Evolutionary conservation across 2,888 invertebrate species (phyloP), one percentile per base, ranked within the genome.

Genomic region (Synanthedon formicaeformis): DNA sequence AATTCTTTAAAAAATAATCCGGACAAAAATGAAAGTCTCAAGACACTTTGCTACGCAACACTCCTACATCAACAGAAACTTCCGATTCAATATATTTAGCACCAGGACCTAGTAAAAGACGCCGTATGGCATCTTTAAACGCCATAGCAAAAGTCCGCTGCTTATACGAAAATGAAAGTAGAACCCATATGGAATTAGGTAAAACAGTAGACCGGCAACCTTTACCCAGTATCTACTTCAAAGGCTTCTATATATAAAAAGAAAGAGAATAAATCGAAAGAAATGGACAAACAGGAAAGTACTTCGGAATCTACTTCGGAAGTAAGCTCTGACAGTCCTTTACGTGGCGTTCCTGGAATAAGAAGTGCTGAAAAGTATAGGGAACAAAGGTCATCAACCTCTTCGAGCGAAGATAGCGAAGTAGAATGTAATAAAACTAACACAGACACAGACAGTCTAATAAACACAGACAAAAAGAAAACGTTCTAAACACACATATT

Each of bases 131-230:
- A 41, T 96, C 96, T 2, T 78, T 96, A 40, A 96, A 96, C 72
- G 96, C 96, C 1, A 77, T 94, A 62, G 96, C 96, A 27, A 96
- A 96, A 86, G 96, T 96, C 2, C 96, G 96, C 73, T 96, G 96
- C 69, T 88, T 96, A 23, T 96, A 96, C 69, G 96, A 96, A 78
- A 96, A 96, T 71, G 96, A 96, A 81, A 92, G 93, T 52, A 88
- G 93, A 51, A 92, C 92, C 1, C 93, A 92, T 56, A 90, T 93
- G 68, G 90, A 91, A 65, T 64, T 91, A 57, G 91, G 91, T 0
- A 86, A 78, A 71, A 88, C 87, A 18, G 16, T 16, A 16, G 84
- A 86, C 48, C 71, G 84, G 56, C 88, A 86, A 16, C 16, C 16
- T 16, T 16, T 87, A 52, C 88, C 89, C 45, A 88, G 89, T 58